Conservation (phyloP, 2,888 invertebrate species). For the Eledona agricola region DNA sequence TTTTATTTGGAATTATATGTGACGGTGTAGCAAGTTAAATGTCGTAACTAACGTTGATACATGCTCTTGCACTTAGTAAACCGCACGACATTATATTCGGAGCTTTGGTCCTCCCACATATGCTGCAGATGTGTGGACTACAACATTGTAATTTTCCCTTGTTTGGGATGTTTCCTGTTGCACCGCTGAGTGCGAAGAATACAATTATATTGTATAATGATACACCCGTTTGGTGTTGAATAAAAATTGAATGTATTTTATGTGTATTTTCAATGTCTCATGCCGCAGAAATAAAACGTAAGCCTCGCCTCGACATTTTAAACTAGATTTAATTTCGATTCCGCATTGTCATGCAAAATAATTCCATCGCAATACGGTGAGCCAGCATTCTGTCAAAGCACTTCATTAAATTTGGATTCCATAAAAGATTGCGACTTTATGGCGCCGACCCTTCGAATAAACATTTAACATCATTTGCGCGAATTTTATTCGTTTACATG, state of each 20-base stretch:
- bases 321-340: conserved; percentile 18
- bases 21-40: conserved; percentile 49
- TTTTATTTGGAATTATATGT: conserved; percentile 50
- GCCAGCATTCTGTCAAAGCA: conserved; percentile 17
- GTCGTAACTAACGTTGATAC: conserved; percentile 54
- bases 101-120: conserved; percentile 43
- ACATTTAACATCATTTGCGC: conserved; percentile 32
- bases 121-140: conserved; percentile 38
- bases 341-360: conserved; percentile 29
- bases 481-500: conserved; percentile 6
- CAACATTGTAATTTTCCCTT: conserved; percentile 33
- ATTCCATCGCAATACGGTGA: conserved; percentile 12
- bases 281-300: conserved; percentile 3
- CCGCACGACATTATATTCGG: conserved; percentile 47
- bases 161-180: conserved; percentile 16
- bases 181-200: conserved; percentile 18
- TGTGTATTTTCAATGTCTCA: too few species aligned
- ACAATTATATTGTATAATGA: too few species aligned
- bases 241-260: too few species aligned
- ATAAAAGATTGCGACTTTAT: conserved; percentile 23
- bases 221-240: too few species aligned
- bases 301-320: conserved; percentile 8
- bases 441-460: conserved; percentile 21
- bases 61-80: conserved; percentile 53
- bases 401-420: conserved; percentile 31